Conservation (phyloP, 1,140 invertebrate species). For the Lutraria rhynchaena region DNA sequence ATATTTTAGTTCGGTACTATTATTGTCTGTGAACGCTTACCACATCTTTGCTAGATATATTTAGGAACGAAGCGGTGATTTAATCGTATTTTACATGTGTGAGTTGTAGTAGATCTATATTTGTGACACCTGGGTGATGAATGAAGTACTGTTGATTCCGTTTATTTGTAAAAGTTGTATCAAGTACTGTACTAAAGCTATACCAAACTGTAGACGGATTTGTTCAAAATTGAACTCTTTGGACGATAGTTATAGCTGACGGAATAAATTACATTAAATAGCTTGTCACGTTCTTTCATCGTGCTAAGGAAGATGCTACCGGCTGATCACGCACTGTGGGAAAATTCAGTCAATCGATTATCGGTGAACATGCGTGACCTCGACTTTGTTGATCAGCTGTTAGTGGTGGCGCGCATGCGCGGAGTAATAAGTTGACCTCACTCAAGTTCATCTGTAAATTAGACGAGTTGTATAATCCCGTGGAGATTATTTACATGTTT, state of each 20-base stretch:
- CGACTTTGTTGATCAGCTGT: conserved; percentile 17
- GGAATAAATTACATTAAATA: neutral
- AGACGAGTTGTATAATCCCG: neutral
- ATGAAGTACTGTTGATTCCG: neutral
- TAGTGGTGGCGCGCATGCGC: conserved; percentile 11
- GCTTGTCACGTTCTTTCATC: neutral
- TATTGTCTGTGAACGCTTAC: no score
- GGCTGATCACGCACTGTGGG: conserved; percentile 1
- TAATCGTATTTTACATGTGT: no score
- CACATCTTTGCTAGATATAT: no score
- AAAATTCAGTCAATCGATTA: conserved; percentile 25
- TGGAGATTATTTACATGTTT: neutral
- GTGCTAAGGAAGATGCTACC: no score
- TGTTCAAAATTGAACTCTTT: neutral
- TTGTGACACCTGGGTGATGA: no score
- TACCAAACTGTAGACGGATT: neutral
- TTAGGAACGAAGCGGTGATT: no score
- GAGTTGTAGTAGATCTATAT: no score
- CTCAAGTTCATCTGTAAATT: no score
- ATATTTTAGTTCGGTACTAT: no score
- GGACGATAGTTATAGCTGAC: neutral
- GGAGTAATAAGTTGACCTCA: conserved; percentile 1
- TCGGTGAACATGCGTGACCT: neutral
- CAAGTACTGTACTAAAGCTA: neutral
- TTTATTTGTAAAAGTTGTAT: neutral